A percentile compares a stretch with the other conserved stretches of the same genome.
These are phyloP conservation scores for Bombylius major DNA, from an alignment of 2,888 invertebrate species.

Conservation along the genomic window DNA sequence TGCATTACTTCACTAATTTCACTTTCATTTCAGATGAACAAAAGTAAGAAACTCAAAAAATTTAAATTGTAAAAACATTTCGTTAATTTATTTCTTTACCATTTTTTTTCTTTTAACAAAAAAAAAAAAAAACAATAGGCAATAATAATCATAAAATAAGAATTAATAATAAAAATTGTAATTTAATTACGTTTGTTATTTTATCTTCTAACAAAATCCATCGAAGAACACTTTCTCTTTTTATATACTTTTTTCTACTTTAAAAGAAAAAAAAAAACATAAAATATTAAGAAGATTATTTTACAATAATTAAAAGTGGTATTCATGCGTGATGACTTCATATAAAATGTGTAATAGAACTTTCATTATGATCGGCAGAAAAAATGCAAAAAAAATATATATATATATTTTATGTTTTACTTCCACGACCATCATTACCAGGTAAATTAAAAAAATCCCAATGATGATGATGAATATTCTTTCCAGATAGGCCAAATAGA, in stretches of 20 bases:
- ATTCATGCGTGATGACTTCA: too few species aligned
- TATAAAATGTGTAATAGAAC: too few species aligned
- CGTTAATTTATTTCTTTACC: background rate
- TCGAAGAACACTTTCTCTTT: too few species aligned
- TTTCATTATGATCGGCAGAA: background rate
- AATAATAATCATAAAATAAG: background rate
- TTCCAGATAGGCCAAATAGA: constrained; percentile 58
- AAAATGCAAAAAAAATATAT: background rate
- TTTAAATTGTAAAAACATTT: background rate
- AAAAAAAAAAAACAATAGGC: background rate
- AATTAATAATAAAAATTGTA: background rate
- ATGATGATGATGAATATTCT: constrained; percentile 66
- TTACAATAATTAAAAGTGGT: too few species aligned
- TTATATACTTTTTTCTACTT: too few species aligned
- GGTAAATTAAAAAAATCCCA: constrained; percentile 85
- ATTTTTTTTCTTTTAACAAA: background rate
- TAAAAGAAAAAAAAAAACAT: too few species aligned
- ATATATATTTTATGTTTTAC: background rate
- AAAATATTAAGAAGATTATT: too few species aligned
- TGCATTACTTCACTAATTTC: too few species aligned
- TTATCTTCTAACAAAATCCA: too few species aligned
- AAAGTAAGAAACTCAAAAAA: background rate
- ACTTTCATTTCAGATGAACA: too few species aligned
- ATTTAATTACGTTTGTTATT: too few species aligned
- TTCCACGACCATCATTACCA: constrained; percentile 38